Percentiles rank a stretch among this genome's conserved stretches.
These are phyloP conservation scores for Dilophus febrilis DNA, from an alignment of 2,888 invertebrate species.

Conservation along the genomic window DNA sequence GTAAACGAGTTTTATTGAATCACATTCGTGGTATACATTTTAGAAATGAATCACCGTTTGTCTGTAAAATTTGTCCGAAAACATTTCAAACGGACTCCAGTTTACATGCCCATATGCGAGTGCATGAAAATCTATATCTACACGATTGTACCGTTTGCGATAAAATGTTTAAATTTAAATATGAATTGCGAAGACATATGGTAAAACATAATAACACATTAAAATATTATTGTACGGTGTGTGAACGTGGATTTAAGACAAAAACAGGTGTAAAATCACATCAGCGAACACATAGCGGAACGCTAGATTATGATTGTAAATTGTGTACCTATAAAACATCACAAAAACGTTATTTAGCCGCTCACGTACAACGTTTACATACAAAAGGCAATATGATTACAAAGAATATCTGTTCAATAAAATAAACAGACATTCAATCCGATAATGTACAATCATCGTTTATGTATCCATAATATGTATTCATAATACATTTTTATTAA, in stretches of 20 bases:
- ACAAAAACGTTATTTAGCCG: constrained; percentile 35
- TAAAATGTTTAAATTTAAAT: constrained; percentile 32
- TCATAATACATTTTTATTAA: too few relatives aligned
- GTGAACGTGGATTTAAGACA: constrained; percentile 31
- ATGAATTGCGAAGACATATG: constrained; percentile 31
- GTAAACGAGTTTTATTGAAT: constrained; percentile 29
- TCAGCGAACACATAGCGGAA: constrained; percentile 30
- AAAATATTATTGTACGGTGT: constrained; percentile 28
- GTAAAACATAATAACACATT: constrained; percentile 29
- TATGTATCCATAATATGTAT: too few relatives aligned
- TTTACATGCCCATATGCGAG: constrained; percentile 33
- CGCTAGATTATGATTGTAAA: constrained; percentile 27
- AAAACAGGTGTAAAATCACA: constrained; percentile 33
- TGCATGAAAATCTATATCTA: constrained; percentile 32
- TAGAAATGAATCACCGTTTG: constrained; percentile 27
- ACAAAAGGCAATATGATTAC: too few relatives aligned
- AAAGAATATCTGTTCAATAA: too few relatives aligned
- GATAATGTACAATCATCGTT: too few relatives aligned
- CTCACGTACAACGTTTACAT: constrained; percentile 30
- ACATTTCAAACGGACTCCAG: constrained; percentile 32
- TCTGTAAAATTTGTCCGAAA: constrained; percentile 33
- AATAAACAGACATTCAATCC: too few relatives aligned
- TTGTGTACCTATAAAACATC: constrained; percentile 32
- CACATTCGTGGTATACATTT: constrained; percentile 33
- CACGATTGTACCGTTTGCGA: constrained; percentile 31